Conservation (phyloP, 2,113 vertebrate genomes). For the Glaucidium brasilianum region DNA sequence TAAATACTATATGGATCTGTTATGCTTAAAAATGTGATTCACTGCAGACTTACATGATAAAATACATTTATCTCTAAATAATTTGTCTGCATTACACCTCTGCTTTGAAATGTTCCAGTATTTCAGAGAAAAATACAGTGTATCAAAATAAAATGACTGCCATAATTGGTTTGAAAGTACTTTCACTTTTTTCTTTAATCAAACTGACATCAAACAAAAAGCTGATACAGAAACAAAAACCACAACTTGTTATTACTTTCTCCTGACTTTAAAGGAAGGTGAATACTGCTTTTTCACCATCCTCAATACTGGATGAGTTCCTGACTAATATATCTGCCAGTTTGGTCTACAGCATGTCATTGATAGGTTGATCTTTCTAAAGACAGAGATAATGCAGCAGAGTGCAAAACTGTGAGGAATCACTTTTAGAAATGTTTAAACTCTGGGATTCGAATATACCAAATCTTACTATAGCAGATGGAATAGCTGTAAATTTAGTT, state of each 20-base stretch:
- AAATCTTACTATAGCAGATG: background rate
- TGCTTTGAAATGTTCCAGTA: background rate
- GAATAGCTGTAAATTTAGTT: background rate
- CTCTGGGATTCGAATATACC: background rate
- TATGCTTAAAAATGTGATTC: background rate
- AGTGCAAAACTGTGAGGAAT: background rate
- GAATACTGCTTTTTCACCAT: background rate
- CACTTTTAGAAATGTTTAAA: background rate
- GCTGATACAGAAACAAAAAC: background rate
- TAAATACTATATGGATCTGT: background rate
- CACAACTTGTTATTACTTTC: background rate
- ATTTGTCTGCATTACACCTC: background rate
- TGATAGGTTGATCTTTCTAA: background rate
- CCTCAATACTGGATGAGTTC: background rate
- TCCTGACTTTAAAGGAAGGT: background rate
- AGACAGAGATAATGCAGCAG: background rate
- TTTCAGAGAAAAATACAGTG: background rate
- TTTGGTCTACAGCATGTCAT: background rate
- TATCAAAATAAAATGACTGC: background rate
- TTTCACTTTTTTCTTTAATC: background rate
- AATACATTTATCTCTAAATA: background rate
- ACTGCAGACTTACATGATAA: background rate
- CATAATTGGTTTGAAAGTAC: background rate
- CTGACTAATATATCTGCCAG: background rate
- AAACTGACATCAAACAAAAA: background rate